Evolutionary conservation across 2,888 invertebrate genomes (phyloP), one percentile per base, ranked within the genome.

Genomic region (Rambutsinella grinnellia): DNA sequence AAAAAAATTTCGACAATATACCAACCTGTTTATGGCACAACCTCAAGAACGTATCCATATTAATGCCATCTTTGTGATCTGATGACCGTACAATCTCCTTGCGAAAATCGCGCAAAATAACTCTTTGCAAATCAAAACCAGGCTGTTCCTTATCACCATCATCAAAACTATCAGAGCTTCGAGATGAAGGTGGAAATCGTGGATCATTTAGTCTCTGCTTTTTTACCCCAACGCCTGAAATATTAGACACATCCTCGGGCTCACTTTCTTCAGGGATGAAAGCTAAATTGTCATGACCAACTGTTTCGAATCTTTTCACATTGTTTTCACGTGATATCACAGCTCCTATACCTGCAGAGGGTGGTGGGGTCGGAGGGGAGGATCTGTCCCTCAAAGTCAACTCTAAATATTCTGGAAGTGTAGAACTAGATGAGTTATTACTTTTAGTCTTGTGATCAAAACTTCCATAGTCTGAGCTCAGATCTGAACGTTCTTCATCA

Each of bases 211-310:
- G 19, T 24, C 44, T 51, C 19, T 6, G 28, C 51, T n/a, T n/a
- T n/a, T 63, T 26, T 2, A 44, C 21, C 21, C 3, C 2, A 2
- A 36, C 36, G 3, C 5, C 57, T 2, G 36, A 36, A 2, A 28
- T 26, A 53, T 28, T 51, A 36, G 36, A 46, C 15, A 3, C 58
- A 46, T 66, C 60, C 13, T 63, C 61, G 2, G 62, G 47, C 26
- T 74, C 78, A 47, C 67, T 68, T 15, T 79, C 76, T 68, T 79
- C 79, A 17, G 27, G 28, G 27, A 79, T 79, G 61, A 67, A 79
- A 2, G 60, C 79, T n/a, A 79, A 56, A 44, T 79, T 79, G 47
- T 76, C 72, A 17, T 57, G 46, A 3, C 79, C 76, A 17, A 13
- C 56, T 23, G 21, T 21, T 24, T 56, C 27, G 49, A 51, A 46